A percentile compares a stretch with the other conserved stretches of the same genome.
These are phyloP conservation scores for Drosophila pseudotakahashii DNA, from an alignment of 2,888 invertebrate genomes.

Conservation along the genomic window DNA sequence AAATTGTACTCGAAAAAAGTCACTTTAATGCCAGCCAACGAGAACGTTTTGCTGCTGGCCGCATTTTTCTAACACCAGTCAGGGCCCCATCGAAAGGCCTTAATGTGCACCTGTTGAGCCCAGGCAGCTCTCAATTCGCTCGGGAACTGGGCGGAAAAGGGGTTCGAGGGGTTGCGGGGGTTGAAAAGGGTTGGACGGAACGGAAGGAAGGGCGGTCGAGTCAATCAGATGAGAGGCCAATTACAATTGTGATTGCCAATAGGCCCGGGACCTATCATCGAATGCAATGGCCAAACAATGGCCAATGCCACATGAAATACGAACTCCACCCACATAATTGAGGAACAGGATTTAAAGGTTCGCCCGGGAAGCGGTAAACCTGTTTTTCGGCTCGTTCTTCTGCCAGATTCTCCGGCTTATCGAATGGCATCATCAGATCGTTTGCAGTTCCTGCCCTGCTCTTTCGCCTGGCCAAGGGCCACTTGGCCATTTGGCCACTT, in stretches of 20 bases:
- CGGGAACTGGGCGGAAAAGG: neutral
- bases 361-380: neutral
- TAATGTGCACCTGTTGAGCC: slow-evolving; percentile 30
- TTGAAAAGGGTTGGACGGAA: neutral
- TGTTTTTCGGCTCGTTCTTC: slow-evolving; percentile 17
- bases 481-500: slow-evolving; percentile 3
- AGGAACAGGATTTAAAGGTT: slow-evolving; percentile 22
- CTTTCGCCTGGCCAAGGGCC: slow-evolving; percentile 1
- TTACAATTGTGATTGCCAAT: slow-evolving; percentile 70
- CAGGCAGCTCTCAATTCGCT: neutral
- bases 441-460: neutral
- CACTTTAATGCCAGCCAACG: slow-evolving; percentile 24
- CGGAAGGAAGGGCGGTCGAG: neutral
- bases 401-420: slow-evolving; percentile 15
- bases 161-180: neutral
- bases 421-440: slow-evolving; percentile 18
- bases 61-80: slow-evolving; percentile 53
- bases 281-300: slow-evolving; percentile 61
- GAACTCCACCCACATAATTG: slow-evolving; percentile 81
- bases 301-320: slow-evolving; percentile 79
- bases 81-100: slow-evolving; percentile 49
- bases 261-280: slow-evolving; percentile 71
- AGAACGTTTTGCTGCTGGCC: slow-evolving; percentile 44
- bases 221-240: slow-evolving; percentile 67
- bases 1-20: slow-evolving; percentile 51